Evolutionary conservation across 2,113 vertebrate genomes (phyloP), one percentile per base, ranked within the genome.

Genomic region (Sardina pilchardus): DNA sequence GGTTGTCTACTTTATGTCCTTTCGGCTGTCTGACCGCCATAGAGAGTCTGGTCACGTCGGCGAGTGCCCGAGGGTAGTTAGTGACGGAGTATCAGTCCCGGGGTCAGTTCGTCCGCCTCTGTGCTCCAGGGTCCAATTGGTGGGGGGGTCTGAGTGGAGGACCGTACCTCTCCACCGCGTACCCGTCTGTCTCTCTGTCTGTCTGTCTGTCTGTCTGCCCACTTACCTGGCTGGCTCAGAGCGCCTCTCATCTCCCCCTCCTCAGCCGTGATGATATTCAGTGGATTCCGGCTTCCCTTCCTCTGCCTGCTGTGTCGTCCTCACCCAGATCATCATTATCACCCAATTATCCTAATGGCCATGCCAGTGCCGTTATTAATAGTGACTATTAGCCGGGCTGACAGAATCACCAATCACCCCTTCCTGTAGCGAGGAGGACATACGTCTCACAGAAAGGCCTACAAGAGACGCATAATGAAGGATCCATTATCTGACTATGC

Each of bases 291-390:
- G 30, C 34, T 78, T 34, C 71, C 71, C 30, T 14, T 17, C 71
- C 71, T 0, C 71, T 78, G 34, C 34, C 14, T 78, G 4, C 71
- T 39, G 34, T 78, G 71, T 78, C 30, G 26, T 78, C 71, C 71
- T 78, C 91, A 88, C 90, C 88, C 89, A 90, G 91, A 91, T 93
- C 94, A 92, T 94, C 92, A 92, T 95, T 94, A 95, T 93, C 92
- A 91, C 93, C 91, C 93, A 93, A 95, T 95, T 94, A 94, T 91
- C 89, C 91, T 94, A 95, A 95, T 94, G 93, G 92, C 89, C 90
- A 89, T 19, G 82, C 89, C 88, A 86, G 91, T 45, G 85, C 84
- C 87, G 91, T 92, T 93, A 93, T 94, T 91, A 93, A 94, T 92
- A 94, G 90, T 88, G 90, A 89, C 92, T 91, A 93, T 94, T 94